These are phyloP conservation scores for Xiphorhynchus elegans DNA, from an alignment of 2,113 vertebrate species.

Conservation along the genomic window DNA sequence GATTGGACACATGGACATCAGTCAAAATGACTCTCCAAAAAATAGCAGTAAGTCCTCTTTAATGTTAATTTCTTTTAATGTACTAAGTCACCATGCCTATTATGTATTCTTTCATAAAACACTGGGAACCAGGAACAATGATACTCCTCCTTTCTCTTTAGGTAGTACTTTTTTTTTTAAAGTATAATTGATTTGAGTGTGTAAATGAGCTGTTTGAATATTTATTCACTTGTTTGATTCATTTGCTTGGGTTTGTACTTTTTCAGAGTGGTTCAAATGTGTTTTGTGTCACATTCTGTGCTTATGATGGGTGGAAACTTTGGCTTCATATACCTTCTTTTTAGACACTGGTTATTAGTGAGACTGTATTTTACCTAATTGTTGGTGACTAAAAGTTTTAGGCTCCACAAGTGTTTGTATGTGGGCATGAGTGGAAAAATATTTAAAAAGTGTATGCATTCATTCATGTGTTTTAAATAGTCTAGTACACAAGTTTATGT, in stretches of 20 bases:
- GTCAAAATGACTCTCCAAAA: conserved; percentile 91
- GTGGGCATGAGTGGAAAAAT: not conserved
- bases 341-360: not conserved
- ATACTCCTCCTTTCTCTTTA: not conserved
- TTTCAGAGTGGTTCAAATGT: not conserved
- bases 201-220: not conserved
- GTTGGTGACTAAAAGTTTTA: not conserved
- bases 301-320: not conserved
- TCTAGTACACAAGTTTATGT: accelerated
- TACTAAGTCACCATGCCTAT: not conserved
- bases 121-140: not conserved
- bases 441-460: not conserved
- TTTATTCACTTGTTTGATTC: not conserved
- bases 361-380: not conserved
- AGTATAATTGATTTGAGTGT: conserved; percentile 8
- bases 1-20: conserved; percentile 94
- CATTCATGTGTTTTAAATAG: not conserved
- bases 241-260: not conserved
- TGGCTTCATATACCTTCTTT: not conserved
- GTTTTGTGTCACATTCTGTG: not conserved
- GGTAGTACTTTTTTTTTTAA: not conserved
- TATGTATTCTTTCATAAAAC: not conserved
- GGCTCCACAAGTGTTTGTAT: not conserved
- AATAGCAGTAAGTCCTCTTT: conserved; percentile 85
- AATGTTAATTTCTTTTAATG: not conserved